Evolutionary conservation across 37 sponge, comb jelly and placozoan species (phyloP), one percentile per base, ranked within the genome.

Genomic region (Beroe ovata): DNA sequence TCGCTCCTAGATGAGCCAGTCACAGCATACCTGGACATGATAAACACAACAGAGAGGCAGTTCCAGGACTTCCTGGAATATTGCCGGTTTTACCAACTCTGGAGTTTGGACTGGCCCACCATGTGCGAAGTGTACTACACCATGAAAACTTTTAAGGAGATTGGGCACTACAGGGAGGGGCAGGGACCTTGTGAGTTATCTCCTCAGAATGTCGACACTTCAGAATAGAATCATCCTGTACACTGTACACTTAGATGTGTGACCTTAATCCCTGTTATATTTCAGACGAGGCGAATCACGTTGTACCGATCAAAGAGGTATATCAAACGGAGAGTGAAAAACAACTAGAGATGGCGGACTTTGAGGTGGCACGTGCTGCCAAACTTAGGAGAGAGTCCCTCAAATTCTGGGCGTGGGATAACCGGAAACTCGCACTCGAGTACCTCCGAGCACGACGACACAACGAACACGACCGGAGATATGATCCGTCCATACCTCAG

Each of bases 391-490:
- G 54, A 47, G 54, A 47, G 6, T 47, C 54, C 54, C 54, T 47
- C 1, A 37, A 66, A 66, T 14, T n/a, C 25, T 77, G 84, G 84
- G 36, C 33, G 4, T 1, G 21, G 3, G 18, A 29, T 8, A 77
- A 77, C 84, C 16, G 38, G 28, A 26, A 77, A n/a, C n/a, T 20
- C 1, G 84, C 84, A 26, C 47, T 77, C 28, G 3, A 40, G 2
- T 77, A 77, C 33, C 84, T 77, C 0, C 21, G 41, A 42, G 84
- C 84, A 40, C 41, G 84, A 2, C 35, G 84, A 40, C 84, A 77
- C 28, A 42, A 77, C 47, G 84, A 77, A 25, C 84, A 77, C 28
- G 84, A 37, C 47, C 3, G 84, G 84, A 39, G 47, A 25, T 42
- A 40, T 4, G 54, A 77, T 40, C 84, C 84, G 8, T 23, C 54